A percentile compares a stretch with the other conserved stretches of the same genome.
Evolutionary conservation across 2,888 invertebrate genomes (phyloP).

Genomic region (Rotaria socialis): DNA sequence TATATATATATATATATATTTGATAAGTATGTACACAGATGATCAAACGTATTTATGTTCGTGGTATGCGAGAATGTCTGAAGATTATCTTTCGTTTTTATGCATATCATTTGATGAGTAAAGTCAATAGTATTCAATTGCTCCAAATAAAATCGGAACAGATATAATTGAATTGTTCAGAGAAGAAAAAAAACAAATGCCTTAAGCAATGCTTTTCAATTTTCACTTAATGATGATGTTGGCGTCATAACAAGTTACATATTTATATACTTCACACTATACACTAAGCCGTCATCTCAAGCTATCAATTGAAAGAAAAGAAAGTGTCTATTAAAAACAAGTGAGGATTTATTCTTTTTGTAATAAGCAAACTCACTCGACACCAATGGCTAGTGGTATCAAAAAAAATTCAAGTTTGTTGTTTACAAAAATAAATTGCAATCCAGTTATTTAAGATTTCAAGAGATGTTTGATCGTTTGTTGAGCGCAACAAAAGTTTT

Average conservation of each 20-base stretch:
- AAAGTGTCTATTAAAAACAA: conserved; percentile 17
- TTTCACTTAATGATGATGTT: conserved; percentile 17
- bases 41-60: conserved; percentile 29
- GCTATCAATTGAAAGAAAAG: conserved; percentile 22
- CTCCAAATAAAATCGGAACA: background rate
- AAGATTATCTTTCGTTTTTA: conserved; percentile 17
- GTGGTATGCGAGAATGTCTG: conserved; percentile 26
- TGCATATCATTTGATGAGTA: conserved; percentile 29
- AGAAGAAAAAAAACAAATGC: background rate
- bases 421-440: too few relatives aligned
- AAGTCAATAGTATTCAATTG: background rate
- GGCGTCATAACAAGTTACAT: conserved; percentile 32
- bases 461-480: too few relatives aligned
- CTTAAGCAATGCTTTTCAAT: conserved; percentile 15
- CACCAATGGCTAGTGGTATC: background rate
- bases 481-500: too few relatives aligned
- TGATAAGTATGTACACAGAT: background rate
- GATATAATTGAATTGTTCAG: background rate
- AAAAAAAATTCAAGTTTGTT: background rate
- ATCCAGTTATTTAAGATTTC: too few relatives aligned
- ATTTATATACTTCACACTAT: conserved; percentile 10
- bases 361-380: background rate
- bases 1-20: background rate
- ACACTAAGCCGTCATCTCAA: conserved; percentile 23
- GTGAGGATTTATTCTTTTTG: conserved; percentile 4